Evolutionary conservation across 2,888 invertebrate genomes (phyloP), one percentile per base, ranked within the genome.

Genomic region (Drosophila robusta): DNA sequence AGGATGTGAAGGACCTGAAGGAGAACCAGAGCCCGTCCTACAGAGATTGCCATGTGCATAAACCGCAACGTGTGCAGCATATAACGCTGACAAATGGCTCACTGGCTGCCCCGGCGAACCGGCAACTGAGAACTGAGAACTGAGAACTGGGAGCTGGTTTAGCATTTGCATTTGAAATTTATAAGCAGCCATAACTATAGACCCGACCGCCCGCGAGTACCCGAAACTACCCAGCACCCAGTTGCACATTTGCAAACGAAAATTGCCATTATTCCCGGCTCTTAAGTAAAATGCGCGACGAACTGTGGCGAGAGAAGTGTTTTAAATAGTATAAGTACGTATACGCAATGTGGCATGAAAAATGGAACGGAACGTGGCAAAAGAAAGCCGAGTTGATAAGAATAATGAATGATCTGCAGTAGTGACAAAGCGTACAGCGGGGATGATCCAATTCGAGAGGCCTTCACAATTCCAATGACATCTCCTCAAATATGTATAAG

Each of bases 121-220:
- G 57, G 49, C 44, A 41, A 51, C 57, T 46, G 47, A n/a, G n/a
- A n/a, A n/a, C n/a, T n/a, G n/a, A 49, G 45, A 61, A 60, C 58
- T 66, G 22, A 61, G 39, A 51, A 56, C 60, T 36, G 64, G n/a
- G 18, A 18, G 62, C 76, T 72, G 89, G 74, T 24, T 70, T 61
- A 80, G 85, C 86, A 81, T 89, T 78, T 89, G 82, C 89, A 87
- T 87, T 80, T 71, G 52, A 89, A 80, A 87, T 83, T 84, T 83
- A 89, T 89, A 83, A 87, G 85, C 70, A 63, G 70, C 65, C 86
- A 84, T 87, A 89, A 84, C 88, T 83, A 70, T 75, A 57, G 56
- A 45, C 34, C 41, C 46, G 32, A 24, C 34, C 14, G 39, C n/a
- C 2, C 44, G 11, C 36, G 11, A 45, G 24, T 24, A 18, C 26